A percentile compares a stretch with the other conserved stretches of the same genome.
These are phyloP conservation scores for Leucophenga maculata DNA, from an alignment of 2,888 invertebrate species.

Conservation along the genomic window DNA sequence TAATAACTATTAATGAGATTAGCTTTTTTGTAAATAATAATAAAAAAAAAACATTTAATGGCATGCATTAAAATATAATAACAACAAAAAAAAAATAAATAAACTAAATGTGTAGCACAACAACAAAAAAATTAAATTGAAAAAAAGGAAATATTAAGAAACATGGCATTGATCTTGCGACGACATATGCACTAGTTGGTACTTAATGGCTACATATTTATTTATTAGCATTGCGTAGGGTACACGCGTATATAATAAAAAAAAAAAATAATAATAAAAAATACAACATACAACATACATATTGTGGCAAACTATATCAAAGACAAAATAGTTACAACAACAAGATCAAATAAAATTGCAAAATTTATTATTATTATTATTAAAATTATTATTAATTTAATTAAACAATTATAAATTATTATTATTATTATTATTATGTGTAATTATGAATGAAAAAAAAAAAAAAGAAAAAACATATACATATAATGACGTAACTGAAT, in stretches of 20 bases:
- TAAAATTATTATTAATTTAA: conserved; percentile 26
- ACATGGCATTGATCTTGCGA: background rate
- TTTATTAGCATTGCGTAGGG: no score
- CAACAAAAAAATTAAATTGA: background rate
- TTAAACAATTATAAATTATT: conserved; percentile 30
- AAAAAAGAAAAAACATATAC: conserved; percentile 12
- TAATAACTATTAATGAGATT: conserved; percentile 10
- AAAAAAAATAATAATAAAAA: background rate
- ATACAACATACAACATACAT: background rate
- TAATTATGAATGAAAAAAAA: conserved; percentile 41
- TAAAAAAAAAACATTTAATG: background rate
- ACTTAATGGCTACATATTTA: no score
- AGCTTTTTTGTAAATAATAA: conserved; percentile 19
- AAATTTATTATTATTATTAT: conserved; percentile 47
- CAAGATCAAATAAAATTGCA: background rate
- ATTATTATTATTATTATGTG: conserved; percentile 55
- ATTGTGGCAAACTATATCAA: conserved; percentile 43
- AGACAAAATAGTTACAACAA: conserved; percentile 23
- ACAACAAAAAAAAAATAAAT: no score
- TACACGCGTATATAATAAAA: background rate
- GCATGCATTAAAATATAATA: background rate
- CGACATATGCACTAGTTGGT: no score
- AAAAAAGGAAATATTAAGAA: background rate
- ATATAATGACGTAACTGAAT: conserved; percentile 27
- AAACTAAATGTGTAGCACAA: conserved; percentile 27